These are phyloP conservation scores for Lagodon rhomboides DNA, from an alignment of 2,797 vertebrate genomes.

Conservation along the genomic window DNA sequence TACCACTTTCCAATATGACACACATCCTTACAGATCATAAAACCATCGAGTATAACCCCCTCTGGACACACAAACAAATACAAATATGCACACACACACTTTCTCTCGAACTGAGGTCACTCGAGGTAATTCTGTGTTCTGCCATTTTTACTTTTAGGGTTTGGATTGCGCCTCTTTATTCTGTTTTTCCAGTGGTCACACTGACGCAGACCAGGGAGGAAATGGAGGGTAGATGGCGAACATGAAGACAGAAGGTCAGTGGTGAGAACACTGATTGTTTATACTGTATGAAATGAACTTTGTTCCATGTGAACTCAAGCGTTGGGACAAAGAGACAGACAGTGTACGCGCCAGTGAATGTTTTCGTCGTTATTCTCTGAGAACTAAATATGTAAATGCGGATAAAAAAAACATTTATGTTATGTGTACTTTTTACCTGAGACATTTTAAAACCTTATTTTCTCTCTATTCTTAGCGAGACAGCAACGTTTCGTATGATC, in stretches of 20 bases:
- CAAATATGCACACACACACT: slow-evolving; percentile 34
- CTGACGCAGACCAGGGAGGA: slow-evolving; percentile 62
- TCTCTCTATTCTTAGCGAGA: not conserved
- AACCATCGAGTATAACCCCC: slow-evolving; percentile 53
- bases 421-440: not conserved
- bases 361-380: not conserved
- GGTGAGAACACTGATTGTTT: slow-evolving; percentile 43
- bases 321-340: not conserved
- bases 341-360: not conserved
- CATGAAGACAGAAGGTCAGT: slow-evolving; percentile 55
- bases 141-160: slow-evolving; percentile 65
- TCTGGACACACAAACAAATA: slow-evolving; percentile 55
- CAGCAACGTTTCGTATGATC: not conserved
- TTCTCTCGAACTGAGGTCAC: slow-evolving; percentile 57
- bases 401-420: not conserved
- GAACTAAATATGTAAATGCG: not conserved
- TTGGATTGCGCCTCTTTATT: slow-evolving; percentile 69
- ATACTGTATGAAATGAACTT: slow-evolving; percentile 11
- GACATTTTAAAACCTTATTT: slow-evolving; percentile 6
- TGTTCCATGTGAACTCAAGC: slow-evolving; percentile 21
- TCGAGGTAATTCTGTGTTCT: slow-evolving; percentile 67
- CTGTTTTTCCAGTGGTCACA: slow-evolving; percentile 76
- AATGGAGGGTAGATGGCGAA: slow-evolving; percentile 48
- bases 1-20: slow-evolving; percentile 62
- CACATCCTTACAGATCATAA: slow-evolving; percentile 68